phyloP scores from a whole-genome alignment of 2,797 vertebrate genomes.

The Silurus aristotelis region DNA sequence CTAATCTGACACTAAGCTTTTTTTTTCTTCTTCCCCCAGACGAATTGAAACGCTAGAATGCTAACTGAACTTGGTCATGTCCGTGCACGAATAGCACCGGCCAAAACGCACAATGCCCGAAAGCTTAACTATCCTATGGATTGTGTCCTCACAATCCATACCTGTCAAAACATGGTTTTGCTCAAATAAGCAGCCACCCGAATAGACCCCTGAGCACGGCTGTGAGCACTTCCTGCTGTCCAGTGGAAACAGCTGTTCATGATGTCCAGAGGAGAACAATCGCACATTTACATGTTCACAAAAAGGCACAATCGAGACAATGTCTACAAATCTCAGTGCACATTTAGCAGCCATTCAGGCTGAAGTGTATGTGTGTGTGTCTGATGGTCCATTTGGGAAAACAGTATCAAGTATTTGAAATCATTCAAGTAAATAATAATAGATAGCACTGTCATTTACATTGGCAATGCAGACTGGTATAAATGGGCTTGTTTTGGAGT shows the following conservation, averaged over 20 bases:
- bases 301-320: constrained; percentile 50
- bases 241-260: constrained; percentile 49
- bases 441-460: neutral
- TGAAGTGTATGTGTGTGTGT: constrained; percentile 1
- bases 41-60: neutral
- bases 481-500: neutral
- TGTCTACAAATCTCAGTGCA: constrained; percentile 25
- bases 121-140: too few species aligned
- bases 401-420: constrained; percentile 18
- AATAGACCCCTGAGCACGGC: neutral
- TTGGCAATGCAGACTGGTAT: neutral
- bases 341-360: constrained; percentile 44
- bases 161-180: neutral
- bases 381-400: constrained; percentile 11
- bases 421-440: neutral
- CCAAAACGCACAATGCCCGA: neutral
- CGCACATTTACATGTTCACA: constrained; percentile 65
- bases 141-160: neutral
- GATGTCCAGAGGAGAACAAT: constrained; percentile 37
- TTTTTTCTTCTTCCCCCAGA: neutral
- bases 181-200: neutral
- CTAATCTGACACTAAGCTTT: constrained; percentile 35
- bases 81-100: neutral
- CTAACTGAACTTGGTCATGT: neutral
- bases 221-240: neutral